phyloP scores from a whole-genome alignment of 2,888 invertebrate species.

The Cryptocephalus primarius region DNA sequence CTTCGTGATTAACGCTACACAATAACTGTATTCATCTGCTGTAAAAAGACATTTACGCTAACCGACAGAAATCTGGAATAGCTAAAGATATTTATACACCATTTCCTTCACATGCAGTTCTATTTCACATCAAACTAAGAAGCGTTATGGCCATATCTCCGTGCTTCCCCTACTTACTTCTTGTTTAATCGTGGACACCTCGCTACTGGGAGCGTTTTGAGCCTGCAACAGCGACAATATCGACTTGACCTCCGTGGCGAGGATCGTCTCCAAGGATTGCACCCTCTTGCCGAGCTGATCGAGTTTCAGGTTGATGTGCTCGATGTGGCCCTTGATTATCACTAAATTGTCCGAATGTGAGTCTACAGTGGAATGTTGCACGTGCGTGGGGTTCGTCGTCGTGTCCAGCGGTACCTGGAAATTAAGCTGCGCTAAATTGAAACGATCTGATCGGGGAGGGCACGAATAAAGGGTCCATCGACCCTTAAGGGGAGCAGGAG shows the following conservation, averaged over 20 bases:
- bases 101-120: too few species aligned
- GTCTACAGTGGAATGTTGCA: conserved; percentile 30
- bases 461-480: too few species aligned
- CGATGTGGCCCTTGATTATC: conserved; percentile 35
- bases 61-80: too few species aligned
- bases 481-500: too few species aligned
- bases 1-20: too few species aligned
- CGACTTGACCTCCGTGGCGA: conserved; percentile 62
- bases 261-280: conserved; percentile 58
- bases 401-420: conserved; percentile 11
- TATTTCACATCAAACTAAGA: too few species aligned
- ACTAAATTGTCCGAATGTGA: conserved; percentile 32
- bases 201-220: conserved; percentile 9
- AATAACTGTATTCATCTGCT: too few species aligned
- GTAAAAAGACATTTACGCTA: too few species aligned
- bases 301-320: conserved; percentile 49
- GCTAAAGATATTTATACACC: too few species aligned
- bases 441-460: too few species aligned
- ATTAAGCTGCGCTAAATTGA: neutral
- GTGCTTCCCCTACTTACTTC: conserved; percentile 8
- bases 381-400: conserved; percentile 13
- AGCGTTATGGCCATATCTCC: too few species aligned
- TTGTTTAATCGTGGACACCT: conserved; percentile 13
- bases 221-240: conserved; percentile 43
- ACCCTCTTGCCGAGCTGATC: conserved; percentile 60